phyloP scores from a whole-genome alignment of 2,888 invertebrate species.

The Cheilosia variabilis region DNA sequence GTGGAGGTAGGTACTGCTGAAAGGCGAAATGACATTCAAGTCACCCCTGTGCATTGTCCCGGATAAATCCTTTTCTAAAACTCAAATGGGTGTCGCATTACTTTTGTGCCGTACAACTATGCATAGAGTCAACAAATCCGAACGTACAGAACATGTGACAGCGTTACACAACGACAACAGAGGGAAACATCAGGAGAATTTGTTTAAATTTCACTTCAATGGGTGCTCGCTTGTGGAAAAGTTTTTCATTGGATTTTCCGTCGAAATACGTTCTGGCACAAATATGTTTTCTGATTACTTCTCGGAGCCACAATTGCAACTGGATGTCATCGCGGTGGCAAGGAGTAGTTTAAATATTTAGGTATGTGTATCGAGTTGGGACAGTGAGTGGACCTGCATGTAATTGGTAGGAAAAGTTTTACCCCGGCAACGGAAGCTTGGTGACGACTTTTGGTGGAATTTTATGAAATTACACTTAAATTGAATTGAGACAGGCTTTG shows the following conservation, averaged over 20 bases:
- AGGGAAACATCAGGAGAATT: slow-evolving; percentile 56
- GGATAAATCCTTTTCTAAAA: slow-evolving; percentile 53
- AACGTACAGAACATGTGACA: too few species aligned
- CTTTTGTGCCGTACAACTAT: not conserved
- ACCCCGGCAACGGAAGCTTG: too few species aligned
- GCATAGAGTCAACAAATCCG: not conserved
- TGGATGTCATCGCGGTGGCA: not conserved
- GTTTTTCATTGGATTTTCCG: slow-evolving; percentile 54
- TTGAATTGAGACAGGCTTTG: too few species aligned
- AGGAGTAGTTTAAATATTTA: not conserved
- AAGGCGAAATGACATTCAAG: slow-evolving; percentile 51
- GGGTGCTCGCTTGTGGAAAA: slow-evolving; percentile 32
- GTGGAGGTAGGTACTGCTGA: not conserved
- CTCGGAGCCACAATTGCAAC: slow-evolving; percentile 6
- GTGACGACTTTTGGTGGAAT: too few species aligned
- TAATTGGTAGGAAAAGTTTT: too few species aligned
- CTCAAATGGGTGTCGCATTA: slow-evolving; percentile 14
- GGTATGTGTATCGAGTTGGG: too few species aligned
- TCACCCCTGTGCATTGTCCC: slow-evolving; percentile 56
- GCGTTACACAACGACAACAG: slow-evolving; percentile 7
- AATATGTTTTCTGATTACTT: slow-evolving; percentile 28
- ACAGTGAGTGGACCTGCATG: too few species aligned
- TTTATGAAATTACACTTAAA: too few species aligned
- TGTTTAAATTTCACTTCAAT: slow-evolving; percentile 61
- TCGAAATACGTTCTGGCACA: slow-evolving; percentile 13